phyloP scores from a whole-genome alignment of 2,113 vertebrate species.

The Silurus asotus region DNA sequence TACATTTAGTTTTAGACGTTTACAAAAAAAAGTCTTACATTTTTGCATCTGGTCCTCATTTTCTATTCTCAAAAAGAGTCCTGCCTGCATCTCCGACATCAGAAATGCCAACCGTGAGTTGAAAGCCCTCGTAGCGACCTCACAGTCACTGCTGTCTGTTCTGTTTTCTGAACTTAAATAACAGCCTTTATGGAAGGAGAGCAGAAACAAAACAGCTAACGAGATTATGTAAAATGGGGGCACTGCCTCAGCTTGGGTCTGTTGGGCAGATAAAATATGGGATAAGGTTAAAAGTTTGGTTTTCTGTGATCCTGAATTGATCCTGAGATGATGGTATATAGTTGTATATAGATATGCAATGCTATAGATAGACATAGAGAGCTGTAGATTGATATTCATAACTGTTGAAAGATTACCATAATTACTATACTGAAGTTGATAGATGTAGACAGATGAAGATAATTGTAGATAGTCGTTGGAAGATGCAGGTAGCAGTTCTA shows the following conservation, averaged over 20 bases:
- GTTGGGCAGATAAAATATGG: conserved; percentile 1
- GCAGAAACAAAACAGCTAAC: conserved; percentile 3
- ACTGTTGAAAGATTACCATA: too few species aligned
- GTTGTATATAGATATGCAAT: too few species aligned
- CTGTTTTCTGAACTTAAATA: conserved; percentile 26
- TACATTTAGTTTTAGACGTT: background rate
- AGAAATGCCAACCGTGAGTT: background rate
- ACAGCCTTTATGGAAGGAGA: conserved; percentile 8
- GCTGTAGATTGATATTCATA: background rate
- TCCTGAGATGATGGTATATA: background rate
- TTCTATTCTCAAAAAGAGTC: background rate
- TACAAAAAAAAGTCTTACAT: background rate
- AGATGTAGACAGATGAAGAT: too few species aligned
- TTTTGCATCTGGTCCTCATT: background rate
- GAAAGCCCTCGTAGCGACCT: background rate
- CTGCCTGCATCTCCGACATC: background rate
- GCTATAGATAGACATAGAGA: background rate
- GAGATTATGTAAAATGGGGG: conserved; percentile 8
- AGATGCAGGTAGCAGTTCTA: background rate
- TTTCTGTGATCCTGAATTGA: background rate
- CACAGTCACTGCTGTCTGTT: background rate
- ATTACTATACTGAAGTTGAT: too few species aligned
- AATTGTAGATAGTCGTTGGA: too few species aligned
- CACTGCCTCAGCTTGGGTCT: background rate
- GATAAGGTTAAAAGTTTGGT: conserved; percentile 14